Evolutionary conservation across 2,888 invertebrate species (phyloP).

Genomic region (Danaus chrysippus): DNA sequence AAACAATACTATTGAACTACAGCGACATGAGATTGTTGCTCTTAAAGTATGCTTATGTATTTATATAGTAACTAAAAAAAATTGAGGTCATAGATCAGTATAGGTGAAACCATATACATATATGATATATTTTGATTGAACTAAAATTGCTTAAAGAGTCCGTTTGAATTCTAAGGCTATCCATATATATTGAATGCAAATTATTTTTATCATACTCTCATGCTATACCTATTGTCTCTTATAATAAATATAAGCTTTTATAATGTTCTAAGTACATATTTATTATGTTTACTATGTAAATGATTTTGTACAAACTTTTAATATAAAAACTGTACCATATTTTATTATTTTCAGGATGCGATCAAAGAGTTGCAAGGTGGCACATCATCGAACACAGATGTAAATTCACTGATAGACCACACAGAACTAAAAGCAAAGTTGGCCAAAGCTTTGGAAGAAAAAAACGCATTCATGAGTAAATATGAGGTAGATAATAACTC

Average conservation of each 20-base stretch:
- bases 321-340: neutral
- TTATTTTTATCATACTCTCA: too few species aligned
- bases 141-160: too few species aligned
- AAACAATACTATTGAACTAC: constrained; percentile 64
- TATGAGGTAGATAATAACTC: constrained; percentile 58
- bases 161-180: too few species aligned
- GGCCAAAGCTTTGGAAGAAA: constrained; percentile 65
- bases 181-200: too few species aligned
- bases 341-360: constrained; percentile 53
- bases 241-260: too few species aligned
- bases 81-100: neutral
- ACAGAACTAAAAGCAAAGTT: constrained; percentile 70
- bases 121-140: neutral
- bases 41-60: constrained; percentile 51
- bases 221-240: too few species aligned
- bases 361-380: constrained; percentile 62
- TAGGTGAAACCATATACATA: neutral
- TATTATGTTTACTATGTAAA: neutral
- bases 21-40: constrained; percentile 66
- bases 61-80: neutral
- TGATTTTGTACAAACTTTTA: neutral
- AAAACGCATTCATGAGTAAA: constrained; percentile 52
- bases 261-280: too few species aligned
- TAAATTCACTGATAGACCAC: constrained; percentile 61
- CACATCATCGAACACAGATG: constrained; percentile 52